Percentiles rank a stretch among this genome's conserved stretches.
These are phyloP conservation scores for Crenuchus spilurus DNA, from an alignment of 2,797 vertebrate species.

Conservation along the genomic window DNA sequence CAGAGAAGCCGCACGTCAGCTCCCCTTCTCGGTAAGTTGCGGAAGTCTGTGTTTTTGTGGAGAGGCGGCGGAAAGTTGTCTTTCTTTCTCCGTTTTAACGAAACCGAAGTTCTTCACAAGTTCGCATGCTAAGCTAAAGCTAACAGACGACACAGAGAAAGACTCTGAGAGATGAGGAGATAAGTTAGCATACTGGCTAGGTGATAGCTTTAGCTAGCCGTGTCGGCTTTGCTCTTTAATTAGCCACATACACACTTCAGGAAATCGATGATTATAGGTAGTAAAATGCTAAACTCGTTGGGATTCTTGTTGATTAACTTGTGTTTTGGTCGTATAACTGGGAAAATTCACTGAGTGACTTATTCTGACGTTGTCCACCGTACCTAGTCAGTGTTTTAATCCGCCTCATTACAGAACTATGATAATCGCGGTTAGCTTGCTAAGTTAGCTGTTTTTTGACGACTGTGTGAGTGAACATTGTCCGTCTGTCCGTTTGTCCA, in stretches of 20 bases:
- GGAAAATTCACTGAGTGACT: neutral
- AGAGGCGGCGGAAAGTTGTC: too few species aligned
- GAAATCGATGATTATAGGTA: neutral
- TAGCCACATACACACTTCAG: conserved; percentile 55
- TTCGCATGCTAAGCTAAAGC: conserved; percentile 46
- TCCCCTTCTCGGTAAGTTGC: conserved; percentile 76
- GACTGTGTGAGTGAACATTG: conserved; percentile 34
- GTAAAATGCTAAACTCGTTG: neutral
- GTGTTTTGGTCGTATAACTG: neutral
- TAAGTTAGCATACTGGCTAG: conserved; percentile 69
- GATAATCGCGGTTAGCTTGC: conserved; percentile 17
- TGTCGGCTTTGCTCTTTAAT: conserved; percentile 53
- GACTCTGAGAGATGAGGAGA: conserved; percentile 26
- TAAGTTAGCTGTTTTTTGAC: conserved; percentile 51
- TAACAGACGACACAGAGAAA: conserved; percentile 18
- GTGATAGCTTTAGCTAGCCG: conserved; percentile 66
- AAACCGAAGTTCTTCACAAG: conserved; percentile 46
- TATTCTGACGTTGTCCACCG: neutral
- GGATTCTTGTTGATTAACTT: neutral
- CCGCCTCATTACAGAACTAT: conserved; percentile 20
- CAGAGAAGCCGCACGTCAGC: conserved; percentile 66
- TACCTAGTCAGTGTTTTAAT: conserved; percentile 3
- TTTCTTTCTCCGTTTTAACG: conserved; percentile 61
- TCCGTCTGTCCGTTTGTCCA: conserved; percentile 61
- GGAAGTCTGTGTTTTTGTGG: neutral